Percentiles rank a stretch among this genome's conserved stretches.
Evolutionary conservation across 2,113 vertebrate species (phyloP).

Genomic region (Zosterops hypoxanthus): DNA sequence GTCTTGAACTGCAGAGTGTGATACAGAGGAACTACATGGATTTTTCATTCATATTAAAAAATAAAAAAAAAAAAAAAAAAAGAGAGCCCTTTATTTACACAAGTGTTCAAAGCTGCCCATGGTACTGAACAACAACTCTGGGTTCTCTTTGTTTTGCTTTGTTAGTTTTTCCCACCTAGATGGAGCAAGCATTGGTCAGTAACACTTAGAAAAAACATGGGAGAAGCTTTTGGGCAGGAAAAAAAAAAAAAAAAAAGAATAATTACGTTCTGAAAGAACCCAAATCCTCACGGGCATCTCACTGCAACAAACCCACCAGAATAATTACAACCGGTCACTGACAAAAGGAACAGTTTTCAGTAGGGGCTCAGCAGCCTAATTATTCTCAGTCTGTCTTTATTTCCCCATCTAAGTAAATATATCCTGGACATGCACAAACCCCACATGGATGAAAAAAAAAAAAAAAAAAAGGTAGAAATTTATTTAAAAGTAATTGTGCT

Average conservation of each 20-base stretch:
- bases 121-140: background rate
- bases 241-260: background rate
- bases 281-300: background rate
- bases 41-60: constrained; percentile 13
- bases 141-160: background rate
- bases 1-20: constrained; percentile 31
- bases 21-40: constrained; percentile 59
- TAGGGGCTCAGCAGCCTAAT: background rate
- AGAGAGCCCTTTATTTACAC: constrained; percentile 62
- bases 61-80: background rate
- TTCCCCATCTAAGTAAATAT: background rate
- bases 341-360: background rate
- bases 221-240: background rate
- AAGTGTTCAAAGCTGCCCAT: background rate
- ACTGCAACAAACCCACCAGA: background rate
- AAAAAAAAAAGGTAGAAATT: constrained; percentile 31
- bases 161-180: constrained; percentile 30
- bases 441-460: background rate
- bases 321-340: constrained; percentile 27
- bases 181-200: constrained; percentile 20
- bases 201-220: background rate
- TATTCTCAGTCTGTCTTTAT: background rate
- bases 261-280: background rate
- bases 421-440: constrained; percentile 9
- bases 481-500: constrained; percentile 80